phyloP scores from a whole-genome alignment of 2,797 vertebrate genomes.

The Kryptolebias ocellatus region DNA sequence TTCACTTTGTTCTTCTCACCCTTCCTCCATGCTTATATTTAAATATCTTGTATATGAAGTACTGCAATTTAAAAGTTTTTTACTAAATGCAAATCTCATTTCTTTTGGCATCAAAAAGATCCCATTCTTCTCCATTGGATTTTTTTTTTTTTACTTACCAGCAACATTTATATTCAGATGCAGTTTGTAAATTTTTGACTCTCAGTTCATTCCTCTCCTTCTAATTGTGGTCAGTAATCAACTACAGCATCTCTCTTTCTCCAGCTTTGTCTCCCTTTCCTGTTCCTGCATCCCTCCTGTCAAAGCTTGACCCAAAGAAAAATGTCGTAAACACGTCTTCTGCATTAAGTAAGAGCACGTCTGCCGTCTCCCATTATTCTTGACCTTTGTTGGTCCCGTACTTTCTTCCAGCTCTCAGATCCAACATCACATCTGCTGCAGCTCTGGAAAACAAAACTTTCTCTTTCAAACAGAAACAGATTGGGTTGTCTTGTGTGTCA shows the following conservation, averaged over 20 bases:
- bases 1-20: no score
- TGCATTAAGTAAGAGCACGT: neutral
- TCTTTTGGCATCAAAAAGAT: no score
- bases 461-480: neutral
- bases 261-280: slow-evolving; percentile 15
- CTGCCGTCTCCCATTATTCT: neutral
- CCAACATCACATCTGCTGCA: slow-evolving; percentile 11
- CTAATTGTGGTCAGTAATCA: slow-evolving; percentile 29
- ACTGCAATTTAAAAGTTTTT: no score
- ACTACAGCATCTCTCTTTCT: slow-evolving; percentile 33
- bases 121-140: no score
- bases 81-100: no score
- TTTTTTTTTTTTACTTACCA: no score
- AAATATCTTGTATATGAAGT: no score
- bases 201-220: slow-evolving; percentile 7
- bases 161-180: neutral
- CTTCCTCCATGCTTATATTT: no score
- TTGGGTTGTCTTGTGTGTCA: no score
- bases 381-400: slow-evolving; percentile 10
- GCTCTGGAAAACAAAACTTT: neutral
- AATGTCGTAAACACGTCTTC: slow-evolving; percentile 2
- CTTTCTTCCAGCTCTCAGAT: neutral
- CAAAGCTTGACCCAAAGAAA: slow-evolving; percentile 12
- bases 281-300: slow-evolving; percentile 13
- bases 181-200: slow-evolving; percentile 6